Evolutionary conservation across 2,888 invertebrate species (phyloP), one percentile per base, ranked within the genome.

Genomic region (Cheilosia pagana): DNA sequence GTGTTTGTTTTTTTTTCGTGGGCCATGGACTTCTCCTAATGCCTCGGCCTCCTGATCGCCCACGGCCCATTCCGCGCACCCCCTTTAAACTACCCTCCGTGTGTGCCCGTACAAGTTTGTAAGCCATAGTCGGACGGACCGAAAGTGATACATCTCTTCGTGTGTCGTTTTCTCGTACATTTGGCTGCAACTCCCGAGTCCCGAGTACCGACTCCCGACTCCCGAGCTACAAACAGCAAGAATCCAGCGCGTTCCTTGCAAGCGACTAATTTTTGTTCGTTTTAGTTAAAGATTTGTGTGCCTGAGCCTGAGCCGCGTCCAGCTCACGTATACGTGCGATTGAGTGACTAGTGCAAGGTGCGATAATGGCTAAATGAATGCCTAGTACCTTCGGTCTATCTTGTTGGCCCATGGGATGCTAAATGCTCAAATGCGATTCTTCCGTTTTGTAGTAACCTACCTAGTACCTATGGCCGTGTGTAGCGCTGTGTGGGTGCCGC

Each of bases 321-420:
- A 67, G 67, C 25, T 50, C 76, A 23, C 63, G 48, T 59, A 28
- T 28, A 62, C 55, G 53, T 67, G 72, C 67, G 55, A 72, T 67
- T 71, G 74, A 78, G 74, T 68, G 83, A 74, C 83, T 78, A 63
- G 79, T 65, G 79, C 85, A 76, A 85, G 85, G 85, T 81, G 85
- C 79, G 76, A 85, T 85, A 85, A 85, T 85, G 79, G 71, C 75
- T 79, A 75, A 76, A 76, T 71, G 57, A 85, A 85, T 85, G 81
- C 55, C 85, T 85, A 79, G 79, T 71, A 50, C 75, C 79, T 55
- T 70, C 43, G 67, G 77, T 59, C 48, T 70, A 31, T 78, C 74
- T 53, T 25, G 39, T 45, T 77, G 35, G 28, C 31, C 82, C 55
- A 76, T 68, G 67, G 41, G 76, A 82, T 72, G 72, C 57, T 82